Percentiles rank a stretch among this genome's conserved stretches.
phyloP scores from a whole-genome alignment of 1,140 invertebrate genomes.

The Magallana gigas region DNA sequence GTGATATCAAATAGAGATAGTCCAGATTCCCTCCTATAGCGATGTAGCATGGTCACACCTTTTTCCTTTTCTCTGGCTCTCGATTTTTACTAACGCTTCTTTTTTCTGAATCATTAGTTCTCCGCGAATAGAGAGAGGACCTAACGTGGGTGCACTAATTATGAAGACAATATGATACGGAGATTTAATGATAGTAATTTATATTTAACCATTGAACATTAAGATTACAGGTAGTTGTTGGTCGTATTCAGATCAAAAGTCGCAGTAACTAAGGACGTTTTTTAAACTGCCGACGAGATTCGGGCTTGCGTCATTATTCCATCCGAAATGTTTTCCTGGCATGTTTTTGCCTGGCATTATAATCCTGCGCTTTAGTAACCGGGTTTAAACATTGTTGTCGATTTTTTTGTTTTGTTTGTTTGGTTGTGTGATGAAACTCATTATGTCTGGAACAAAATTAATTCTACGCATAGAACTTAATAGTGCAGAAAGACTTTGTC shows the following conservation, averaged over 20 bases:
- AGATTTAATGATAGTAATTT: conserved; percentile 13
- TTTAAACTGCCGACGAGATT: neutral
- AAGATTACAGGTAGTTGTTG: neutral
- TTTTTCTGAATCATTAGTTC: conserved; percentile 17
- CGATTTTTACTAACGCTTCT: neutral
- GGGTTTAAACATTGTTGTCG: neutral
- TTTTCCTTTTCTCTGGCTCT: neutral
- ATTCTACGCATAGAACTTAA: neutral
- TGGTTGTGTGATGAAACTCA: neutral
- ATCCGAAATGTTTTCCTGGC: neutral
- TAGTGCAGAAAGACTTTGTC: neutral
- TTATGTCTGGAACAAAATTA: neutral
- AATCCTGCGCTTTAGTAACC: neutral
- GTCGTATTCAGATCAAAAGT: neutral
- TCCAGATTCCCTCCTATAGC: neutral
- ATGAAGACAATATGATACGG: neutral
- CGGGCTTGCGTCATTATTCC: neutral
- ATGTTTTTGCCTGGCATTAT: neutral
- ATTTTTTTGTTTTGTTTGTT: neutral
- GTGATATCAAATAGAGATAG: conserved; percentile 16
- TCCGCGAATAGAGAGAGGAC: neutral
- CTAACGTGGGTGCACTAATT: neutral
- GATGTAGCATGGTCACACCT: neutral
- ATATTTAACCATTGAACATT: conserved; percentile 22
- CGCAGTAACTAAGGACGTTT: neutral